These are phyloP conservation scores for mouse (Mus musculus) DNA, from an alignment of 2,113 vertebrate species.

Conservation along the genomic window GRCm39 chr7:136142001-136142500, in stretches of 20 bases:
- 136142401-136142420: neutral
- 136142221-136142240: too few species aligned
- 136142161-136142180: neutral
- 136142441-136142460: neutral
- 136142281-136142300: neutral
- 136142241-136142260: too few species aligned
- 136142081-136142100: neutral
- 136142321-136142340: neutral
- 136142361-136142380: neutral
- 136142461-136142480: neutral
- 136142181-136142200: neutral
- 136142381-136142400: neutral
- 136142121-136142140: neutral
- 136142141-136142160: neutral
- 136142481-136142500: neutral
- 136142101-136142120: neutral
- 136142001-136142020: neutral
- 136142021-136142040: neutral
- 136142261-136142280: too few species aligned
- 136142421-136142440: neutral
- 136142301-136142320: neutral
- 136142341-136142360: neutral
- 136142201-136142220: neutral
- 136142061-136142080: neutral
- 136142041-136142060: neutral